Evolutionary conservation across 2,797 vertebrate genomes (phyloP).

Genomic region (Columba guinea): DNA sequence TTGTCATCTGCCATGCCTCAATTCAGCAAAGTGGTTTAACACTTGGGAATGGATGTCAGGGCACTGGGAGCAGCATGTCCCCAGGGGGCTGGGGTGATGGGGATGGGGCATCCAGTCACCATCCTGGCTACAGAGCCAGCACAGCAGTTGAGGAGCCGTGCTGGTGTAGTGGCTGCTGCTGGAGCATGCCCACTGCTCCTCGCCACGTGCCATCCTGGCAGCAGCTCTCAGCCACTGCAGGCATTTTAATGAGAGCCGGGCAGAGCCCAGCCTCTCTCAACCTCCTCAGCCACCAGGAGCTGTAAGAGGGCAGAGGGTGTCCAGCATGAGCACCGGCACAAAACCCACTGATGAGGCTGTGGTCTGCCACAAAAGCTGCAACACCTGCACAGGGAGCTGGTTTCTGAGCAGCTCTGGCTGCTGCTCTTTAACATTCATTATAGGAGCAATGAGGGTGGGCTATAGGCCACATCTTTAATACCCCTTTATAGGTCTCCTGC

Average conservation of each 20-base stretch:
- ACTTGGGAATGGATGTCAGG: no score
- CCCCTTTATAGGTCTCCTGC: neutral
- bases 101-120: neutral
- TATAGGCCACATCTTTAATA: neutral
- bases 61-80: neutral
- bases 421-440: neutral
- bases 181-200: conserved; percentile 11
- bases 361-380: neutral
- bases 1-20: neutral
- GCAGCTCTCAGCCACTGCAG: neutral
- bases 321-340: accelerated
- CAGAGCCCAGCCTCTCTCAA: neutral
- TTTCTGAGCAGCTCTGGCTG: neutral
- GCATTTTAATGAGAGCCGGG: conserved; percentile 28
- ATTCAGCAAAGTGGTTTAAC: neutral
- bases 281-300: neutral
- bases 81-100: neutral
- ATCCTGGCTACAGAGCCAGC: neutral
- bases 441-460: neutral
- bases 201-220: conserved; percentile 49
- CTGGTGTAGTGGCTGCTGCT: neutral
- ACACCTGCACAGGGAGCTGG: neutral
- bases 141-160: neutral
- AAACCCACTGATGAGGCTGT: neutral
- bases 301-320: neutral